These are phyloP conservation scores for Rhinogobius similis DNA, from an alignment of 2,113 vertebrate species.

Conservation along the genomic window DNA sequence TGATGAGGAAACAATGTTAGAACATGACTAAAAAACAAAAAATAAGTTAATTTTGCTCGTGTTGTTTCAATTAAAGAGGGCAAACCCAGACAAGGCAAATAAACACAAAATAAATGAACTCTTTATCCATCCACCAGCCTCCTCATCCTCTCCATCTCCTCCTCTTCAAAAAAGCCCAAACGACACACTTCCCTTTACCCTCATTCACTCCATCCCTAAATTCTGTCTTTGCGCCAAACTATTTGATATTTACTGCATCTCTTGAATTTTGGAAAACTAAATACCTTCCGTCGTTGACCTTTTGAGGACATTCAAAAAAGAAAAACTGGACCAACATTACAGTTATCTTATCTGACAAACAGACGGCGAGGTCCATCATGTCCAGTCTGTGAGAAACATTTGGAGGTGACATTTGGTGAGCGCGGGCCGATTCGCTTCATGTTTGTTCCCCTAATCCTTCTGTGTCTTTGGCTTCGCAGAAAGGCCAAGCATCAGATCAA, in stretches of 20 bases:
- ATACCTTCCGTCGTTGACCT: not conserved
- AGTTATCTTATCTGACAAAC: not conserved
- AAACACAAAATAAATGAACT: no score
- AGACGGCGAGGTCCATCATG: not conserved
- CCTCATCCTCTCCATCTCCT: no score
- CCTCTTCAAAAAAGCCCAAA: no score
- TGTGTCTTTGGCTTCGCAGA: not conserved
- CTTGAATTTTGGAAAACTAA: not conserved
- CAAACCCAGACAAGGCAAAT: no score
- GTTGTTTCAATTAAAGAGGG: no score
- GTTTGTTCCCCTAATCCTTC: not conserved
- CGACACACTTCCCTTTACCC: no score
- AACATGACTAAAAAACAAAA: no score
- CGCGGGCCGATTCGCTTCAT: not conserved
- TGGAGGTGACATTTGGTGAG: not conserved
- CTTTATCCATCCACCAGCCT: no score
- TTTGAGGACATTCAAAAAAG: not conserved
- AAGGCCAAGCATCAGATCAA: slow-evolving; percentile 1
- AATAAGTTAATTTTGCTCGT: no score
- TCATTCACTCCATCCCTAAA: no score
- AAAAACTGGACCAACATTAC: not conserved
- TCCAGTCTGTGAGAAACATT: not conserved
- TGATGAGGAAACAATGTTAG: no score
- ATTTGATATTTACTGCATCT: not conserved
- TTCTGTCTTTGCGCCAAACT: no score